Evolutionary conservation across 2,113 vertebrate genomes (phyloP).

Genomic region (Zosterops borbonicus): DNA sequence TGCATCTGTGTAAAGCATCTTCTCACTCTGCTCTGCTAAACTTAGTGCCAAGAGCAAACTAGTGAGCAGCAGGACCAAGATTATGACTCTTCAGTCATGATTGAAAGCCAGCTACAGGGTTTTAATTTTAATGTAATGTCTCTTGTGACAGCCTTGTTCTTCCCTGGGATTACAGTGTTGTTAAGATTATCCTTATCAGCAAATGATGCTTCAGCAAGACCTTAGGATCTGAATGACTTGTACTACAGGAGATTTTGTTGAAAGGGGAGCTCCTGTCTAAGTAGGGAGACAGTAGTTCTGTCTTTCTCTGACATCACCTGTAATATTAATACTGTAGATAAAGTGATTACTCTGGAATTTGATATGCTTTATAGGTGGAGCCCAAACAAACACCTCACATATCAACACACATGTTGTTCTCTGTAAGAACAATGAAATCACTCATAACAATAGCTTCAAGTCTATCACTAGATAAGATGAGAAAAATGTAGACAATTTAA

Average conservation of each 20-base stretch:
- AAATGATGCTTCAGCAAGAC: not conserved
- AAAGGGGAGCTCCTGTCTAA: not conserved
- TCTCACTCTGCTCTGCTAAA: not conserved
- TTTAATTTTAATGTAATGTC: not conserved
- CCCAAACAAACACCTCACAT: not conserved
- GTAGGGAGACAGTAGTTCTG: not conserved
- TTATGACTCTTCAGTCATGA: not conserved
- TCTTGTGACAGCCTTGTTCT: not conserved
- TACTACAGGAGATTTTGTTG: not conserved
- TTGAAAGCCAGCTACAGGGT: not conserved
- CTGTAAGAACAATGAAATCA: not conserved
- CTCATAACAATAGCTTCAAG: not conserved
- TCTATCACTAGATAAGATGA: not conserved
- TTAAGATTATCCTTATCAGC: not conserved
- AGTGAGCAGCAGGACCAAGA: not conserved
- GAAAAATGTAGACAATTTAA: not conserved
- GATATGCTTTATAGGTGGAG: slow-evolving; percentile 4
- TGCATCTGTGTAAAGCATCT: not conserved
- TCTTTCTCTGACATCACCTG: not conserved
- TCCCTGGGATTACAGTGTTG: not conserved
- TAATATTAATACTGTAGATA: not conserved
- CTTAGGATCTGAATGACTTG: not conserved
- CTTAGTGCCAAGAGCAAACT: not conserved
- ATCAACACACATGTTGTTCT: not conserved
- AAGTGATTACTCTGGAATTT: slow-evolving; percentile 12